These are phyloP conservation scores for Coboldia fuscipes DNA, from an alignment of 1,140 invertebrate genomes.

Conservation along the genomic window DNA sequence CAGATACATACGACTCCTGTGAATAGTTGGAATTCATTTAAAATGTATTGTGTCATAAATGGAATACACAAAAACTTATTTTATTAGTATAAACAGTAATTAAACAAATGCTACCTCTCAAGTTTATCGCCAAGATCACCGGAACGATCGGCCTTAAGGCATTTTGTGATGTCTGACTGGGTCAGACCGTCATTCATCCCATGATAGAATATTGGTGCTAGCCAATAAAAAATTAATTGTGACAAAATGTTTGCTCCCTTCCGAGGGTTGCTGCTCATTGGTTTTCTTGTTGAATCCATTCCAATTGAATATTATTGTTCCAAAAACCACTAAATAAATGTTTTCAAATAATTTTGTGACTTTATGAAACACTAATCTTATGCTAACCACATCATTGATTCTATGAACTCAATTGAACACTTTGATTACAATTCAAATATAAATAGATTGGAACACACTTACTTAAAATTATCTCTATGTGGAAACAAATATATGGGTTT, in stretches of 20 bases:
- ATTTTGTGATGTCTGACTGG: slow-evolving; percentile 17
- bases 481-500: no score
- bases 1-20: not conserved
- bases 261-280: slow-evolving; percentile 16
- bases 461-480: no score
- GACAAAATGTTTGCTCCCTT: slow-evolving; percentile 17
- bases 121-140: slow-evolving; percentile 17
- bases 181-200: slow-evolving; percentile 15
- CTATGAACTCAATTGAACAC: no score
- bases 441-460: no score
- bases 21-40: not conserved
- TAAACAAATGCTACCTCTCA: slow-evolving; percentile 12
- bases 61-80: not conserved
- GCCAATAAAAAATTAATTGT: slow-evolving; percentile 20
- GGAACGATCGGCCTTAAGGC: slow-evolving; percentile 15
- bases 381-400: no score
- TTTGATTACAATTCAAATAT: no score
- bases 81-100: not conserved
- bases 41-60: not conserved
- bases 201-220: slow-evolving; percentile 15
- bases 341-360: no score
- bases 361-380: no score
- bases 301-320: not conserved
- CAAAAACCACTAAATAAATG: not conserved
- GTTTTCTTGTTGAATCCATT: slow-evolving; percentile 18